Percentiles rank a stretch among this genome's conserved stretches.
phyloP scores from a whole-genome alignment of 2,797 vertebrate species.

The Acanthis flammea region DNA sequence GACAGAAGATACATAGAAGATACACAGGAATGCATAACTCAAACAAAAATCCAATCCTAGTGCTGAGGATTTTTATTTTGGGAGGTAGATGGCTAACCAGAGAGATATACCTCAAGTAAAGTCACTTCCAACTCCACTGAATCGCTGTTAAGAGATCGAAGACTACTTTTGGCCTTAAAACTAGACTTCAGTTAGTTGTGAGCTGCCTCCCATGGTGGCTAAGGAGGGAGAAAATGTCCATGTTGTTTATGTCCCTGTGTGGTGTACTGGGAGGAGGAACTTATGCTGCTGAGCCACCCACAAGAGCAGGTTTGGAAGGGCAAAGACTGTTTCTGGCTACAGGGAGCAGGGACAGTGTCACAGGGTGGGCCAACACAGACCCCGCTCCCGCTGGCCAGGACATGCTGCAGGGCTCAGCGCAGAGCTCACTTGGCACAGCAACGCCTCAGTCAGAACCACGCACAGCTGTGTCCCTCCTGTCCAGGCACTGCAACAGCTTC shows the following conservation, averaged over 20 bases:
- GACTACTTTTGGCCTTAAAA: not conserved
- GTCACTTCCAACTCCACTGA: not conserved
- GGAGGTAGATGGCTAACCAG: not conserved
- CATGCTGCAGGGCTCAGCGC: rapidly evolving
- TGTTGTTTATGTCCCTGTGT: not conserved
- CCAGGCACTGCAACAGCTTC: not conserved
- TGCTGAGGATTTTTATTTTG: not conserved
- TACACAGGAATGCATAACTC: not conserved
- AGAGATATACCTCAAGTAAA: not conserved
- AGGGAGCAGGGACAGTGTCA: not conserved
- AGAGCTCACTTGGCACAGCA: not conserved
- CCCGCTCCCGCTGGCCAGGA: not conserved
- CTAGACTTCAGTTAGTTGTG: not conserved
- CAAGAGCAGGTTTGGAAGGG: rapidly evolving
- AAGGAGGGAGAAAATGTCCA: not conserved
- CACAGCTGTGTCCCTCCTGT: not conserved
- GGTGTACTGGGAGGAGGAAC: not conserved
- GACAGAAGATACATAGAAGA: slow-evolving; percentile 17
- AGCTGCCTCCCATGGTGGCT: not conserved
- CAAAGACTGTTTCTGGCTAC: not conserved
- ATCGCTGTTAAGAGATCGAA: not conserved
- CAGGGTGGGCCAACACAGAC: not conserved
- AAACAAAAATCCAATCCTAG: not conserved
- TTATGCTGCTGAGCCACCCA: not conserved
- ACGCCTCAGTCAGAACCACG: not conserved